Evolutionary conservation across 1,140 invertebrate species (phyloP).

Genomic region (Drosophila nigrodunni): DNA sequence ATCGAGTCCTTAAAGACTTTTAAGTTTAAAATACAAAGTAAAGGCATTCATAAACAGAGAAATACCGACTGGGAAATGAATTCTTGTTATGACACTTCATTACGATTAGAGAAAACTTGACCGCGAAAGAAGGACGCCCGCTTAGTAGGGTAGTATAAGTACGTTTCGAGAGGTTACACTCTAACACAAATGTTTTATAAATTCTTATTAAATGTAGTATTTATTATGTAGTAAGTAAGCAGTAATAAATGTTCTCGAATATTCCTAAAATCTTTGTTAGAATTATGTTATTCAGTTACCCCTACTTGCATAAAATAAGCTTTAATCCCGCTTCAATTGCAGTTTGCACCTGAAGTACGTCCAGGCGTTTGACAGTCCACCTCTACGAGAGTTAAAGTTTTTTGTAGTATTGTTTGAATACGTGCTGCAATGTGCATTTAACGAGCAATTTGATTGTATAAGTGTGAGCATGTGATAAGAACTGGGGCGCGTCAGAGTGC

Average conservation of each 20-base stretch:
- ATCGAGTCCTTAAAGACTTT: no score
- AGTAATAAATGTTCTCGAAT: neutral
- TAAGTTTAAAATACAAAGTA: no score
- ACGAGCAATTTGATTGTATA: conserved; percentile 20
- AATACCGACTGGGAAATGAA: no score
- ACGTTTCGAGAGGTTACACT: no score
- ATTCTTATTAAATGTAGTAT: no score
- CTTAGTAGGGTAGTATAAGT: no score
- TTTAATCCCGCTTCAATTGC: conserved; percentile 35
- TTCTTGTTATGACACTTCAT: no score
- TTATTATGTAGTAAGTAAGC: no score
- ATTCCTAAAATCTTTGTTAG: neutral
- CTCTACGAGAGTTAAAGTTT: neutral
- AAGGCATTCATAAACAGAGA: no score
- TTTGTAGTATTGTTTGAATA: neutral
- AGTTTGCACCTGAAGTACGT: conserved; percentile 23
- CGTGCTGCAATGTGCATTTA: conserved; percentile 34
- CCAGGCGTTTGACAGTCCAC: neutral
- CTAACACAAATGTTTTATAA: no score
- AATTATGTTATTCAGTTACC: neutral
- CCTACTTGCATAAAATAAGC: conserved; percentile 19
- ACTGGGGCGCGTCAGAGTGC: conserved; percentile 60
- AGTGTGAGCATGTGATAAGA: conserved; percentile 51
- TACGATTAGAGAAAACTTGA: no score
- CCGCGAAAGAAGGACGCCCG: no score